Evolutionary conservation across 2,113 vertebrate species (phyloP).

Genomic region (Otis tarda): DNA sequence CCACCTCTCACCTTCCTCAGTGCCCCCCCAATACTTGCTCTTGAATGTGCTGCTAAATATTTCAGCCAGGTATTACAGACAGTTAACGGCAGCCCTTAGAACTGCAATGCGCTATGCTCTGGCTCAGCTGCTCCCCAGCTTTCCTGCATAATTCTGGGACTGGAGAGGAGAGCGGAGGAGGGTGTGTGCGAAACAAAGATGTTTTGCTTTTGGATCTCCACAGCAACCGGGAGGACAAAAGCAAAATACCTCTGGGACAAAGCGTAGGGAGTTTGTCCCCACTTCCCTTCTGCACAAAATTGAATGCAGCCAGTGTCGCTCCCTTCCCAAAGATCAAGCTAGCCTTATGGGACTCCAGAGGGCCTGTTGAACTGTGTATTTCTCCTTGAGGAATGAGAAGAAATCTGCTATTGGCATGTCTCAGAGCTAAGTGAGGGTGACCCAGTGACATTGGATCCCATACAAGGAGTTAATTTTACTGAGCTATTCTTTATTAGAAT

Average conservation of each 20-base stretch:
- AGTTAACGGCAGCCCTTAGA: neutral
- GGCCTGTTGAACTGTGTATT: neutral
- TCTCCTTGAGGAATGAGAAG: neutral
- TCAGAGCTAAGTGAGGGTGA: neutral
- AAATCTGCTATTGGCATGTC: neutral
- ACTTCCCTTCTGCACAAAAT: neutral
- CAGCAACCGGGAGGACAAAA: neutral
- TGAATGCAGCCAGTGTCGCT: neutral
- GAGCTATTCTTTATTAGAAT: neutral
- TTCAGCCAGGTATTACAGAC: neutral
- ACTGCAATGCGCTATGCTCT: neutral
- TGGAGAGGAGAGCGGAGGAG: neutral
- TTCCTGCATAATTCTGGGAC: neutral
- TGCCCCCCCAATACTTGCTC: neutral
- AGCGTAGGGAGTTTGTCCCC: neutral
- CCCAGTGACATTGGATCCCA: neutral
- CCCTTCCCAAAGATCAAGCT: neutral
- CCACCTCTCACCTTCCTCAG: neutral
- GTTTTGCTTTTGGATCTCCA: neutral
- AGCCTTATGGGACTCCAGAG: neutral
- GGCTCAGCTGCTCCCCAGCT: neutral
- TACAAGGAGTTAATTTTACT: neutral
- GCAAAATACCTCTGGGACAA: neutral
- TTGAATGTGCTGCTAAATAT: neutral
- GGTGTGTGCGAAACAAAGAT: neutral